phyloP scores from a whole-genome alignment of 2,888 invertebrate species.

The Drosophila monieri region DNA sequence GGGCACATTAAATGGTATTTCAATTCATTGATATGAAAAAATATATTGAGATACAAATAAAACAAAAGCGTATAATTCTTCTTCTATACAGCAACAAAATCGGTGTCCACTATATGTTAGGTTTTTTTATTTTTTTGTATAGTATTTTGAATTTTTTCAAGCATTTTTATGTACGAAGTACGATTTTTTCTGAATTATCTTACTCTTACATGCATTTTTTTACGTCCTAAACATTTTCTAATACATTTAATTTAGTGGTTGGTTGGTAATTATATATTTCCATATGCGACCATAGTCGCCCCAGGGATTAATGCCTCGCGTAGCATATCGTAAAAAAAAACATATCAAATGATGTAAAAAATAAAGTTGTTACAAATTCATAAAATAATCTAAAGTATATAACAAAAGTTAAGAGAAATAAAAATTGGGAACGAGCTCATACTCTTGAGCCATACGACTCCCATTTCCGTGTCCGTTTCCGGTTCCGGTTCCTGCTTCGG shows the following conservation, averaged over 20 bases:
- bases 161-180: constrained; percentile 23
- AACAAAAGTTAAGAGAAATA: background rate
- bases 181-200: constrained; percentile 52
- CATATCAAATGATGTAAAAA: constrained; percentile 3
- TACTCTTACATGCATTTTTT: constrained; percentile 59
- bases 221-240: constrained; percentile 75
- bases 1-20: constrained; percentile 28
- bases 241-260: constrained; percentile 65
- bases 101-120: constrained; percentile 20
- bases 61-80: constrained; percentile 21
- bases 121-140: constrained; percentile 32
- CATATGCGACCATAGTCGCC: constrained; percentile 1
- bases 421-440: constrained; percentile 29
- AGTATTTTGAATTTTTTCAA: constrained; percentile 24
- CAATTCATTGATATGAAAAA: constrained; percentile 28
- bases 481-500: constrained; percentile 20
- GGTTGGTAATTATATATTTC: constrained; percentile 30
- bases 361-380: background rate
- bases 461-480: background rate
- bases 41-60: constrained; percentile 10
- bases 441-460: constrained; percentile 29
- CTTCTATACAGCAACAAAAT: constrained; percentile 50
- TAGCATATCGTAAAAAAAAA: background rate
- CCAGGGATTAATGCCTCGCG: background rate
- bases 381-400: constrained; percentile 9